These are phyloP conservation scores for Scortum barcoo DNA, from an alignment of 2,113 vertebrate species.

Conservation along the genomic window DNA sequence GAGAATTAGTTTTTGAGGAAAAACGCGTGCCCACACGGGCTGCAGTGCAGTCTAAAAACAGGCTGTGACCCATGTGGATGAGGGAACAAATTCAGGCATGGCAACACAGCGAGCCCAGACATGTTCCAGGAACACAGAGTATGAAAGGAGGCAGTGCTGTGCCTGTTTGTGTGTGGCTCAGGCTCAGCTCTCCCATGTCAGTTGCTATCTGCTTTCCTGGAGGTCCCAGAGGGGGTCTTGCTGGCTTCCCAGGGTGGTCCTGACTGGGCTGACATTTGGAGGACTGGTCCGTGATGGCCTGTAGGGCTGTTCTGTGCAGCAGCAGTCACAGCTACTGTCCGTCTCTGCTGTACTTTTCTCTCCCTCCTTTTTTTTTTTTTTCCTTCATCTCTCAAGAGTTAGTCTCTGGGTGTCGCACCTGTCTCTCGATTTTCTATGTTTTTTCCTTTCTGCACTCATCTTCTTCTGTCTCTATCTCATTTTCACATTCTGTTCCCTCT, in stretches of 20 bases:
- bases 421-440: conserved; percentile 48
- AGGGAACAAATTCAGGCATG: conserved; percentile 20
- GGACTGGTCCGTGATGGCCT: conserved; percentile 70
- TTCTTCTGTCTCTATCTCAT: conserved; percentile 51
- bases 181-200: conserved; percentile 61
- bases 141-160: conserved; percentile 14
- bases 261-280: conserved; percentile 77
- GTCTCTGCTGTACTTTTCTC: conserved; percentile 24
- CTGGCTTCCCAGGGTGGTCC: conserved; percentile 69
- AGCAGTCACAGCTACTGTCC: conserved; percentile 63
- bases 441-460: conserved; percentile 25
- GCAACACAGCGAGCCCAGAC: conserved; percentile 40
- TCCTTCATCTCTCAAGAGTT: conserved; percentile 66
- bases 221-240: conserved; percentile 65
- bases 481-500: conserved; percentile 49
- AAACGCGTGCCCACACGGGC: not conserved
- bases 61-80: conserved; percentile 29
- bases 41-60: conserved; percentile 25
- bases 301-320: conserved; percentile 56
- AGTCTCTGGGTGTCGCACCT: conserved; percentile 61
- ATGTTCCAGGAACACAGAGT: conserved; percentile 34
- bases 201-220: conserved; percentile 66
- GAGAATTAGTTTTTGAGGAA: conserved; percentile 28
- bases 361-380: conserved; percentile 7
- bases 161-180: conserved; percentile 29